These are phyloP conservation scores for Acromyrmex heyeri DNA, from an alignment of 1,140 invertebrate species.

Conservation along the genomic window DNA sequence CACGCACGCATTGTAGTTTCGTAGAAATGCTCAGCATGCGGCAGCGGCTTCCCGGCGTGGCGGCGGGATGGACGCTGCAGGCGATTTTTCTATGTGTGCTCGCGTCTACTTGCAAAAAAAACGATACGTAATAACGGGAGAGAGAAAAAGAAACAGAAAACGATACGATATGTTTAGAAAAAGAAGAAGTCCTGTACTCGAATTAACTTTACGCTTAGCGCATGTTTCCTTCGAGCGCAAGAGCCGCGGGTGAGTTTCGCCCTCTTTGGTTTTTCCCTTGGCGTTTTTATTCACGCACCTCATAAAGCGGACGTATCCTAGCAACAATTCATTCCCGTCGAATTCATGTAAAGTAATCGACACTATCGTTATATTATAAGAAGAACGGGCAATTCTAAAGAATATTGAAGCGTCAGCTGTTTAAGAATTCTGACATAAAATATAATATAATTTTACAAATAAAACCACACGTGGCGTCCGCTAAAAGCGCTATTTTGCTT, in stretches of 20 bases:
- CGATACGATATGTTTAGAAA: conserved; percentile 41
- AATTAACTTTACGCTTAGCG: conserved; percentile 76
- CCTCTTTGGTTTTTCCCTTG: not conserved
- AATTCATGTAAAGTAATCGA: not conserved
- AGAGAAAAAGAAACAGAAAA: conserved; percentile 73
- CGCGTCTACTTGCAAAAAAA: conserved; percentile 61
- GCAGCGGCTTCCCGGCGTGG: not conserved
- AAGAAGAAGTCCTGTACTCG: conserved; percentile 68
- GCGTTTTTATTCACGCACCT: not conserved
- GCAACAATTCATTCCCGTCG: not conserved
- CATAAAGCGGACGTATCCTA: not conserved
- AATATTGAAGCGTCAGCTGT: not conserved
- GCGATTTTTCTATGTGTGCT: conserved; percentile 68
- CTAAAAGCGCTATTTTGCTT: not conserved
- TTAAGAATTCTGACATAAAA: not conserved
- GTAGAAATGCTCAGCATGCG: conserved; percentile 51
- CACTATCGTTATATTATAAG: not conserved
- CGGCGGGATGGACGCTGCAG: conserved; percentile 6
- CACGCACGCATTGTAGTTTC: conserved; percentile 39
- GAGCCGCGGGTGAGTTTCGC: conserved; percentile 40
- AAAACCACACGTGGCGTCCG: not conserved
- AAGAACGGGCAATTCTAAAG: not conserved
- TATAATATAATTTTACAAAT: not conserved
- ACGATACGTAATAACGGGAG: conserved; percentile 58
- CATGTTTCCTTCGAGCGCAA: conserved; percentile 63